A percentile compares a stretch with the other conserved stretches of the same genome.
These are phyloP conservation scores for Pagetopsis macropterus DNA, from an alignment of 2,797 vertebrate species.

Conservation along the genomic window DNA sequence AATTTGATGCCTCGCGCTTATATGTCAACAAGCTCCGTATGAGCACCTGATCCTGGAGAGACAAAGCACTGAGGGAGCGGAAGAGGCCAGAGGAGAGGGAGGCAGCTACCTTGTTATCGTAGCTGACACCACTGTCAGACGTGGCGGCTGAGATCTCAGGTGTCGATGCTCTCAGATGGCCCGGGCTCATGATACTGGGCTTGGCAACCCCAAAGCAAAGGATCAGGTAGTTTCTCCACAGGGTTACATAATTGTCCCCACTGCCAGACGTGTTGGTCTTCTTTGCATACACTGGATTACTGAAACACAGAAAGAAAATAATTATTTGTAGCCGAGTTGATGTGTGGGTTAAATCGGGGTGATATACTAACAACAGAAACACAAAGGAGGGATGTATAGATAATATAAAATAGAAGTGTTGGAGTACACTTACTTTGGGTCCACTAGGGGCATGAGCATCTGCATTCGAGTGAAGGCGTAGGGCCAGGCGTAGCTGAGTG, in stretches of 20 bases:
- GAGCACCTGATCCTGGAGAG: conserved; percentile 67
- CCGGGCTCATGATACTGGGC: conserved; percentile 97
- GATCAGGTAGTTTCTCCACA: conserved; percentile 99
- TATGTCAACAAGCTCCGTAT: conserved; percentile 60
- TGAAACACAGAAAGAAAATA: conserved; percentile 58
- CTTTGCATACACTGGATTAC: conserved; percentile 96
- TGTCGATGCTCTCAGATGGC: conserved; percentile 94
- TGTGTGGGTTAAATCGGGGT: conserved; percentile 20
- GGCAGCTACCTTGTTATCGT: conserved; percentile 89
- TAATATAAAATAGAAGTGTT: conserved; percentile 27
- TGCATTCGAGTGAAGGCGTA: conserved; percentile 97
- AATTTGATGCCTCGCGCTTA: conserved; percentile 55
- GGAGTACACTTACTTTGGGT: conserved; percentile 88
- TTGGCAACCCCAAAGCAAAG: conserved; percentile 97
- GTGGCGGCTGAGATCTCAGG: conserved; percentile 93
- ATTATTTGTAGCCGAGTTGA: conserved; percentile 11
- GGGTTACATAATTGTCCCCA: conserved; percentile 89
- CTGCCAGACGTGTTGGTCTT: conserved; percentile 91
- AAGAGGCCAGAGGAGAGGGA: conserved; percentile 42
- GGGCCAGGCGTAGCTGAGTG: conserved; percentile 97
- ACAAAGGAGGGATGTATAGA: conserved; percentile 2
- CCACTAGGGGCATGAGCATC: conserved; percentile 94
- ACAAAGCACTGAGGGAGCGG: conserved; percentile 54
- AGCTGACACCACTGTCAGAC: conserved; percentile 90
- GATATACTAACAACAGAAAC: conserved; percentile 20